These are phyloP conservation scores for Drosophila novamexicana DNA, from an alignment of 1,140 invertebrate genomes.

Conservation along the genomic window DNA sequence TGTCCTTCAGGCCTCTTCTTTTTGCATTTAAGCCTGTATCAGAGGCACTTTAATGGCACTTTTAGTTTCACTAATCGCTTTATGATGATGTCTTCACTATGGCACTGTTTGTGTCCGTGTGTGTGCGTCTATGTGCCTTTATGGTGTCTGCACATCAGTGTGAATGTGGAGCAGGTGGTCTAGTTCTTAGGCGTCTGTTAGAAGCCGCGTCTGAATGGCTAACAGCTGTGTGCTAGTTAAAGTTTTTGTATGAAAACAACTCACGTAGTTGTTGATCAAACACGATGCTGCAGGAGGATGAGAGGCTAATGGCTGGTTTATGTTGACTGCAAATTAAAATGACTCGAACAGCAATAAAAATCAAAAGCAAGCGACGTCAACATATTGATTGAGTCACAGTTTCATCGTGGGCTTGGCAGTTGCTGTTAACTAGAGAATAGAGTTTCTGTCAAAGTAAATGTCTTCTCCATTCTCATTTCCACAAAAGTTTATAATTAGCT, in stretches of 20 bases:
- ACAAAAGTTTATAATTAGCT: no score
- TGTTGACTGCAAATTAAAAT: constrained; percentile 28
- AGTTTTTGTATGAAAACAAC: constrained; percentile 48
- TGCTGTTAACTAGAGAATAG: not conserved
- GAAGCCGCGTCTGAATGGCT: not conserved
- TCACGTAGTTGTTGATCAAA: constrained; percentile 9
- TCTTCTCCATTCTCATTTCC: no score
- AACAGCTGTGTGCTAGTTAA: constrained; percentile 60
- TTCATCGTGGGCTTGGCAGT: not conserved
- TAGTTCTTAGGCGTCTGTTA: constrained; percentile 24
- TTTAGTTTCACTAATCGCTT: constrained; percentile 76
- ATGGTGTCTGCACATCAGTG: constrained; percentile 18
- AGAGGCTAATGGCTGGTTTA: constrained; percentile 31
- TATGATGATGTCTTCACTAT: constrained; percentile 69
- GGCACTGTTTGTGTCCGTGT: constrained; percentile 20
- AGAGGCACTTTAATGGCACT: constrained; percentile 74
- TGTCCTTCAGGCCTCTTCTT: constrained; percentile 37
- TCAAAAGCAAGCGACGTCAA: not conserved
- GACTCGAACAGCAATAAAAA: not conserved
- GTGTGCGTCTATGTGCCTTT: constrained; percentile 30
- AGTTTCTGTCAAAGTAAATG: no score
- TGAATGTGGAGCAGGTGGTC: constrained; percentile 35
- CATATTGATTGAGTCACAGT: constrained; percentile 5
- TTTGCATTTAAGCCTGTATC: constrained; percentile 23
- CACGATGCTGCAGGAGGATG: not conserved